phyloP scores from a whole-genome alignment of 1,140 invertebrate species.

The Bombus breviceps region DNA sequence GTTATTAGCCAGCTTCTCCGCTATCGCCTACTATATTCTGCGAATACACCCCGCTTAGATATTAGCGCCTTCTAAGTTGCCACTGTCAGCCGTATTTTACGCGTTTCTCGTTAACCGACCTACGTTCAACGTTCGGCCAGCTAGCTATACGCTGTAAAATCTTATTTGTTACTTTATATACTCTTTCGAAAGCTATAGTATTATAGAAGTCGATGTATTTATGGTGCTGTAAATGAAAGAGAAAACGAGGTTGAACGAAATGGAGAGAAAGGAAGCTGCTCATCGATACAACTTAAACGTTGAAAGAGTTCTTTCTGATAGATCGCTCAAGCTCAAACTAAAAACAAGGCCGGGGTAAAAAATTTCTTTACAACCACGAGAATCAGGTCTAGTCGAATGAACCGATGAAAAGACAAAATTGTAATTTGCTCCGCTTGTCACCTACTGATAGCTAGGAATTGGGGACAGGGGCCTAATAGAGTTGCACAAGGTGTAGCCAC shows the following conservation, averaged over 20 bases:
- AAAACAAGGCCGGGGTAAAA: background rate
- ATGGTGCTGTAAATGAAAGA: background rate
- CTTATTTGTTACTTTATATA: too few relatives aligned
- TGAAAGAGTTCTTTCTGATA: background rate
- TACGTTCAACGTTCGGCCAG: background rate
- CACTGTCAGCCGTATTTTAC: background rate
- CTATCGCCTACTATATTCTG: constrained; percentile 37
- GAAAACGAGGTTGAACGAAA: background rate
- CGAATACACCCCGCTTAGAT: constrained; percentile 30
- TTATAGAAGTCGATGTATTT: too few relatives aligned
- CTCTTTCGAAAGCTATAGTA: background rate
- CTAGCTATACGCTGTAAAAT: background rate
- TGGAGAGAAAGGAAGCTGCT: background rate
- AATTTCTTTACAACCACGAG: background rate
- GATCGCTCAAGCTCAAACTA: too few relatives aligned
- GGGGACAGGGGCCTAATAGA: background rate
- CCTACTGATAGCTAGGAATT: background rate
- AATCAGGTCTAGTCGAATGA: too few relatives aligned
- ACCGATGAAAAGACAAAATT: too few relatives aligned
- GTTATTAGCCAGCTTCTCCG: constrained; percentile 49
- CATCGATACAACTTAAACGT: background rate
- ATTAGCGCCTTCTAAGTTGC: constrained; percentile 15
- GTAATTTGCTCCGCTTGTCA: background rate
- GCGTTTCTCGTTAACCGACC: background rate
- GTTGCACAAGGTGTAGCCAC: background rate